Percentiles rank a stretch among this genome's conserved stretches.
phyloP scores from a whole-genome alignment of 2,797 vertebrate genomes.

The Tokudaia tokunoshimensis region DNA sequence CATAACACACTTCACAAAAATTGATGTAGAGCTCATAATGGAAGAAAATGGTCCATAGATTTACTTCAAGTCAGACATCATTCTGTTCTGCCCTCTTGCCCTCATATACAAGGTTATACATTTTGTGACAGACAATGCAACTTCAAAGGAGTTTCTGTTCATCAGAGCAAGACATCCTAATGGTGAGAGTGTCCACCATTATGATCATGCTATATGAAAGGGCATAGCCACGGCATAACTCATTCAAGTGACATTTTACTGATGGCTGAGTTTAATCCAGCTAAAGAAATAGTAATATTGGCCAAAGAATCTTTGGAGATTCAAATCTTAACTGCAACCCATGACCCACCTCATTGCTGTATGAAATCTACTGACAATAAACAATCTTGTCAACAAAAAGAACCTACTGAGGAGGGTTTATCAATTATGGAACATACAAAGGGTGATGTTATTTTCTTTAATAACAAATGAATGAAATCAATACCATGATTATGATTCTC shows the following conservation, averaged over 20 bases:
- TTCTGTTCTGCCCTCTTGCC: slow-evolving; percentile 17
- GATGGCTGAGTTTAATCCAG: slow-evolving; percentile 31
- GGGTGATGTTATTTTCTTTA: not conserved
- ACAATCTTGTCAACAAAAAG: not conserved
- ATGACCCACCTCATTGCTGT: not conserved
- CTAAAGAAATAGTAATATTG: slow-evolving; percentile 15
- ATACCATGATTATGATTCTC: not conserved
- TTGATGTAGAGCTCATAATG: slow-evolving; percentile 5
- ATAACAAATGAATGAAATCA: not conserved
- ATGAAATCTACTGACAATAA: not conserved
- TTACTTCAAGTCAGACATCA: slow-evolving; percentile 25
- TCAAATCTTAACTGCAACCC: not conserved
- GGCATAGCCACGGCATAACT: not conserved
- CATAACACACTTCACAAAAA: slow-evolving; percentile 59
- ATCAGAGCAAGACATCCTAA: slow-evolving; percentile 53
- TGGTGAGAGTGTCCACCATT: not conserved
- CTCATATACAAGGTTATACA: not conserved
- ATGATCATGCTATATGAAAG: not conserved
- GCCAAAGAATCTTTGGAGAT: not conserved
- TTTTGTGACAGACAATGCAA: slow-evolving; percentile 29
- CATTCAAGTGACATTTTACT: not conserved
- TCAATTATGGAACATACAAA: not conserved
- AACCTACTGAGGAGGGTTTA: not conserved
- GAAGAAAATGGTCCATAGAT: slow-evolving; percentile 44
- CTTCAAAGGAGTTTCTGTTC: slow-evolving; percentile 24